Base-by-base conservation (phyloP, 2,888 invertebrate genomes). In the Meliscaeva auricollis region DNA sequence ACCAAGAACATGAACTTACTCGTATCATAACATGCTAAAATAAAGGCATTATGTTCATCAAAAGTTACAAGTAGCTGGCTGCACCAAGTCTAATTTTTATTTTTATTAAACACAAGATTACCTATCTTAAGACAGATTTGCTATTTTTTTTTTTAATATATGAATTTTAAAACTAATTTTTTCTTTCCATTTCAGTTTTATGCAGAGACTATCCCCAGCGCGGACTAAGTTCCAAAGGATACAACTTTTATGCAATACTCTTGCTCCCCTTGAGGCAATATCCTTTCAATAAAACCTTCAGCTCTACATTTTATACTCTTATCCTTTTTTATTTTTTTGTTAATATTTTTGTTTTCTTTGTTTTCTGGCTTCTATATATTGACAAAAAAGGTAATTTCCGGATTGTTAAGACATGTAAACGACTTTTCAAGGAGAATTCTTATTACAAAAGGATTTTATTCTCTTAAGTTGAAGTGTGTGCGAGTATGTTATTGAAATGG, bases 301-400 rank as follows among this genome's bases (percentile, higher is more conserved):
- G 4, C 44, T 30, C 44, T 8, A 58, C 41, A 62, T 30, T 44
- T n/a, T 38, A n/a, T 41, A 26, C 26, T 26, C 26, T 26, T 15
- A 22, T 26, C 7, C 2, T 32, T 11, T 11, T 7, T 38, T 20
- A 0, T 58, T 6, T 58, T 35, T 15, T 11, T 6, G 0, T 56
- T 26, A 26, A 26, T 11, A 17, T 56, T 20, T 22, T 41, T 46
- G 48, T 44, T 9, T 54, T 48, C 30, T 30, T 35, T 26, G 2
- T 22, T 11, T 32, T 30, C 7, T 52, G 35, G 17, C 7, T n/a
- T 13, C 22, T 11, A 50, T 11, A 20, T 66, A 73, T 73, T 58
- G 78, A 58, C 72, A 66, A 73, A 32, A n/a, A 66, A 64, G 48
- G 48, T 72, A 66, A 79, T 79, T 73, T 79, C 72, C 72, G 64